phyloP scores from a whole-genome alignment of 2,888 invertebrate genomes.

The Ypsolopha scabrella region DNA sequence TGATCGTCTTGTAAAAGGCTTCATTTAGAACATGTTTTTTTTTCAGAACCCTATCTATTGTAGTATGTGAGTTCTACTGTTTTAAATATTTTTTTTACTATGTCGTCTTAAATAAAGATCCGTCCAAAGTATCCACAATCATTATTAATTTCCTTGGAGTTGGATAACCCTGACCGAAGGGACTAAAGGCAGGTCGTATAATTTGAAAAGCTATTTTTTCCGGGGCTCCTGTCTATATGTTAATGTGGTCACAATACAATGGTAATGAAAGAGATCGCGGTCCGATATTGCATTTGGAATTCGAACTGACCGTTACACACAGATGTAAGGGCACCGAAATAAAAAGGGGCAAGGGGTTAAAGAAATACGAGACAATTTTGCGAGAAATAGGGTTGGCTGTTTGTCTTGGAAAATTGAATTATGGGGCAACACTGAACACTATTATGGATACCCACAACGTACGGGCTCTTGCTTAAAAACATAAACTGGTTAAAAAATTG shows the following conservation, averaged over 20 bases:
- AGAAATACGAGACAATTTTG: not conserved
- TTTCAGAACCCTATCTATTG: no score
- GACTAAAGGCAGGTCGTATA: conserved; percentile 34
- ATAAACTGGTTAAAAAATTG: no score
- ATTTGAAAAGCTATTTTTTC: conserved; percentile 38
- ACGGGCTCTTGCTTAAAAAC: no score
- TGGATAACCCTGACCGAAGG: conserved; percentile 14
- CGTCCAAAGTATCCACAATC: no score
- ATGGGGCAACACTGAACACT: not conserved
- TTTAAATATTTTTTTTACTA: no score
- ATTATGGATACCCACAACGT: no score
- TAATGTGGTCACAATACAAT: conserved; percentile 47
- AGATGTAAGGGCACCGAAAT: conserved; percentile 23
- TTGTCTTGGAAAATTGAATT: not conserved
- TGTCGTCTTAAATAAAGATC: no score
- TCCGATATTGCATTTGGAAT: conserved; percentile 9
- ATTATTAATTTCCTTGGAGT: no score
- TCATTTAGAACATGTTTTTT: no score
- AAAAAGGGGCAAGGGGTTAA: conserved; percentile 25
- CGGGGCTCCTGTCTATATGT: conserved; percentile 37
- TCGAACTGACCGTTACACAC: conserved; percentile 24
- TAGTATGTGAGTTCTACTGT: no score
- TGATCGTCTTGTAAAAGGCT: no score
- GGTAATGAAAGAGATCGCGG: conserved; percentile 35
- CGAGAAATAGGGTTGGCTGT: not conserved